These are phyloP conservation scores for Entosphenus tridentatus DNA, from an alignment of 2,113 vertebrate species.

Conservation along the genomic window DNA sequence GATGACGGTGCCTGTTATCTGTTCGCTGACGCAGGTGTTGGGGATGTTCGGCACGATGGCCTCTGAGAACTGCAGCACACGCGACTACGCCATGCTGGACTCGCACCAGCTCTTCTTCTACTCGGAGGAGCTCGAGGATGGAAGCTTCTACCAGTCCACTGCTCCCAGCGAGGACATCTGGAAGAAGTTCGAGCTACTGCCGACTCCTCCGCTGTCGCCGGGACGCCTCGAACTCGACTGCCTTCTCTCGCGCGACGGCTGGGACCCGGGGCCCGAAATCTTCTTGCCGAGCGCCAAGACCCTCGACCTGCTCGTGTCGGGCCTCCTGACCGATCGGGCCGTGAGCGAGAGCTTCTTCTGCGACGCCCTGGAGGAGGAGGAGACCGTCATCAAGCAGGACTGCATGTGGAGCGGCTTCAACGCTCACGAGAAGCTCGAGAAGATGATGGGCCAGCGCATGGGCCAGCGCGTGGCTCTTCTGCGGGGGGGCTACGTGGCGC, in stretches of 20 bases:
- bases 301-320: background rate
- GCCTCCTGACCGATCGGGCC: slow-evolving; percentile 33
- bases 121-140: slow-evolving; percentile 33
- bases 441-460: no score
- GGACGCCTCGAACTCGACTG: slow-evolving; percentile 17
- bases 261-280: slow-evolving; percentile 18
- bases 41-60: no score
- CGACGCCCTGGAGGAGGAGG: no score
- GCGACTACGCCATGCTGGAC: no score
- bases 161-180: slow-evolving; percentile 98
- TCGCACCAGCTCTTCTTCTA: no score
- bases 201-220: slow-evolving; percentile 80
- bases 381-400: slow-evolving; percentile 65
- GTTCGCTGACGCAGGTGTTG: no score
- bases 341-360: slow-evolving; percentile 25
- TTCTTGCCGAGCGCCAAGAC: no score
- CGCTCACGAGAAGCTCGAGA: slow-evolving; percentile 19
- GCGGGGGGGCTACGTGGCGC: no score
- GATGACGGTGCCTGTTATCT: no score
- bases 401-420: slow-evolving; percentile 98
- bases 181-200: slow-evolving; percentile 97
- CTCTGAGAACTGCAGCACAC: no score
- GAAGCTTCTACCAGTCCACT: slow-evolving; percentile 81
- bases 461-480: no score
- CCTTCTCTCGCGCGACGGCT: no score